A percentile compares a stretch with the other conserved stretches of the same genome.
Evolutionary conservation across 2,797 vertebrate genomes (phyloP).

Genomic region (Anguilla pacifica): DNA sequence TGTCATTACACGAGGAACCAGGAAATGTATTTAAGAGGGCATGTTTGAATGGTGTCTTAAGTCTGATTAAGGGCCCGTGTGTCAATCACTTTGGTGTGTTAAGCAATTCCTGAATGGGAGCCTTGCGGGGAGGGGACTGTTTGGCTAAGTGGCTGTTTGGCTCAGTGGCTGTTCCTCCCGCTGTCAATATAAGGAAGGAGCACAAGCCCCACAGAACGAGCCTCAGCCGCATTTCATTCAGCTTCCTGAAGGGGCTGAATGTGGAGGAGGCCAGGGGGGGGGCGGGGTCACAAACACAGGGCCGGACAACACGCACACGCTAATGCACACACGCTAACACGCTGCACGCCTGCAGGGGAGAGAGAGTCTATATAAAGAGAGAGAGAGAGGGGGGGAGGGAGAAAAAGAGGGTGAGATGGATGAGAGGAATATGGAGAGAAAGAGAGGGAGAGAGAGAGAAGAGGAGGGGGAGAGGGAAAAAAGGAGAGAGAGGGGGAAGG

Average conservation of each 20-base stretch:
- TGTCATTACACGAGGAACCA: background rate
- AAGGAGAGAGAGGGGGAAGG: too few relatives aligned
- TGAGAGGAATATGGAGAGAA: too few relatives aligned
- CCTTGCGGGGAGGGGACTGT: background rate
- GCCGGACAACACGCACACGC: conserved; percentile 39
- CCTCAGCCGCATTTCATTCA: background rate
- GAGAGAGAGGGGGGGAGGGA: background rate
- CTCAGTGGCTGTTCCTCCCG: too few relatives aligned
- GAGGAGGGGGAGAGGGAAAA: too few relatives aligned
- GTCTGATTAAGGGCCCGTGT: background rate
- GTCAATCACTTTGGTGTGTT: background rate
- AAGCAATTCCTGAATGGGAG: background rate
- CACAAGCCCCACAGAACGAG: background rate
- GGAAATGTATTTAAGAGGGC: too few relatives aligned
- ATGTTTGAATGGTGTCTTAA: background rate
- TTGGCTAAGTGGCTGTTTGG: background rate
- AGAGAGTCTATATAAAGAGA: conserved; percentile 37
- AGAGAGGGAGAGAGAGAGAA: background rate
- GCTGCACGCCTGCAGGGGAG: conserved; percentile 37
- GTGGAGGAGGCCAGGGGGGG: background rate
- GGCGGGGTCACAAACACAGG: background rate
- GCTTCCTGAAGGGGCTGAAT: background rate
- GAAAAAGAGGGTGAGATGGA: too few relatives aligned
- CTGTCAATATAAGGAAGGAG: background rate
- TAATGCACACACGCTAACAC: conserved; percentile 40